Conservation (phyloP, 2,888 invertebrate genomes). For the Amitus sp. region DNA sequence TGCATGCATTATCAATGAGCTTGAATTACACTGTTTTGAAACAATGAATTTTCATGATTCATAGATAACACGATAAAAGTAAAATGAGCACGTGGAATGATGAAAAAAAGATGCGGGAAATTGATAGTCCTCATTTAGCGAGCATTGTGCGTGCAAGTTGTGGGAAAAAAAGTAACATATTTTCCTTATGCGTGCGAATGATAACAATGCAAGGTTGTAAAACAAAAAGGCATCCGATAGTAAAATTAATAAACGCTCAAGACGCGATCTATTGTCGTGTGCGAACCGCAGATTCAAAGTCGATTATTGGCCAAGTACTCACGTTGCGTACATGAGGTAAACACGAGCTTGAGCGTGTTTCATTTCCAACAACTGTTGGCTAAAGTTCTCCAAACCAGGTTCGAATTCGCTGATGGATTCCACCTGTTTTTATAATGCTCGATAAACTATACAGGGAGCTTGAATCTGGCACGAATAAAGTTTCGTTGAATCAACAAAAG, state of each 20-base stretch:
- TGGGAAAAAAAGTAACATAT: conserved; percentile 25
- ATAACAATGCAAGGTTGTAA: background rate
- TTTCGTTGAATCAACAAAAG: background rate
- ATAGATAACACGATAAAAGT: conserved; percentile 19
- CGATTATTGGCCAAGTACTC: conserved; percentile 55
- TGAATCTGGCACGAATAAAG: too few species aligned
- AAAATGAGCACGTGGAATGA: conserved; percentile 10
- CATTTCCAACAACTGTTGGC: conserved; percentile 82
- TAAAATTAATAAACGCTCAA: background rate
- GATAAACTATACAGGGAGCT: too few species aligned
- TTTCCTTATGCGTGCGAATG: conserved; percentile 5
- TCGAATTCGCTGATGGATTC: conserved; percentile 94
- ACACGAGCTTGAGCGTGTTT: conserved; percentile 89
- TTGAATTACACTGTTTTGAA: conserved; percentile 20
- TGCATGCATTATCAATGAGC: too few species aligned
- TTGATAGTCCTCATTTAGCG: conserved; percentile 20
- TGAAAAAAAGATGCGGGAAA: conserved; percentile 16
- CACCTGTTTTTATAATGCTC: conserved; percentile 75
- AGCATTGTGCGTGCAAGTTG: conserved; percentile 15
- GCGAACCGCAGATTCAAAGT: too few species aligned
- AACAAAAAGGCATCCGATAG: too few species aligned
- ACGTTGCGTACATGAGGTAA: conserved; percentile 93
- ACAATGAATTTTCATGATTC: conserved; percentile 23
- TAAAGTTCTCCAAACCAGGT: conserved; percentile 87
- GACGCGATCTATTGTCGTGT: too few species aligned